Conservation (phyloP, 2,113 vertebrate genomes). For the Mixornis gularis region DNA sequence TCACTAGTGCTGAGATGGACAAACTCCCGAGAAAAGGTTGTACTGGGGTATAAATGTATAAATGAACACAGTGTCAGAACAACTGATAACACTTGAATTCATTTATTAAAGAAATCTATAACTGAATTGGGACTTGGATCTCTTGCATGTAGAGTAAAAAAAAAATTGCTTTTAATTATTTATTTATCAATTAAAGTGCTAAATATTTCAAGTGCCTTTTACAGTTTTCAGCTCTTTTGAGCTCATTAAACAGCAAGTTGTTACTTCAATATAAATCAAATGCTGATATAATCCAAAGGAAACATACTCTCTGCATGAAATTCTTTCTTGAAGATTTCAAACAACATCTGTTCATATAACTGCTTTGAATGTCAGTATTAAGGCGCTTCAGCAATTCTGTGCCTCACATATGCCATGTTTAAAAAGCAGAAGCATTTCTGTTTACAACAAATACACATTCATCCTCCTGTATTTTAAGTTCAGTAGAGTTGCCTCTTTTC, state of each 20-base stretch:
- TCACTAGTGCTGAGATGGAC: not conserved
- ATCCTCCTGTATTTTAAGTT: not conserved
- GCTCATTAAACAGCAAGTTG: not conserved
- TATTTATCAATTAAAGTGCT: not conserved
- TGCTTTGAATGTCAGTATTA: constrained; percentile 27
- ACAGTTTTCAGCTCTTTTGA: constrained; percentile 8
- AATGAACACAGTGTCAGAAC: not conserved
- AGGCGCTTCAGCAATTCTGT: not conserved
- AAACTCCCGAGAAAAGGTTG: not conserved
- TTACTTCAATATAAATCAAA: constrained; percentile 23
- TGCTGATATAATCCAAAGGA: constrained; percentile 15
- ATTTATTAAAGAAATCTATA: not conserved
- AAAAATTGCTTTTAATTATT: not conserved
- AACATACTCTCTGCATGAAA: constrained; percentile 18
- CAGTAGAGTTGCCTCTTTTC: not conserved
- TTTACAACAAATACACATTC: constrained; percentile 14
- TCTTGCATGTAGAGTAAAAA: not conserved
- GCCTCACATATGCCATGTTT: not conserved
- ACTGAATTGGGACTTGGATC: not conserved
- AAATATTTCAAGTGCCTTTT: constrained; percentile 6
- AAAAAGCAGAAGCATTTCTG: not conserved
- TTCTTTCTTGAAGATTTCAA: constrained; percentile 37
- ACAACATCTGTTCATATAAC: constrained; percentile 33
- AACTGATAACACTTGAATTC: not conserved
- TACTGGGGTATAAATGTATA: not conserved